These are phyloP conservation scores for Habropoda laboriosa DNA, from an alignment of 1,140 invertebrate genomes.

Conservation along the genomic window DNA sequence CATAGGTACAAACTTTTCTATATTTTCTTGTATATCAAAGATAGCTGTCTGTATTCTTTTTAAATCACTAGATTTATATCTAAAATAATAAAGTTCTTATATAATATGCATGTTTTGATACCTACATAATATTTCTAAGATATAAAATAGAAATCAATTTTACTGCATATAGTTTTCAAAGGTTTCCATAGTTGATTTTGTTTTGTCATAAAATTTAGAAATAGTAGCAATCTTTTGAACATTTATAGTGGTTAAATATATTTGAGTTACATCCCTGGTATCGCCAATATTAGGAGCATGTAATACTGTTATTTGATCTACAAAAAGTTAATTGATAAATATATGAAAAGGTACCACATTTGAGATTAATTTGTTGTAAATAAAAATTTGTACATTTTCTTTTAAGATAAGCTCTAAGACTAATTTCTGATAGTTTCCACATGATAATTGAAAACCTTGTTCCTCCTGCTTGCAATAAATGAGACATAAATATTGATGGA, in stretches of 20 bases:
- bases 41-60: conserved; percentile 39
- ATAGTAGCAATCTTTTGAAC: conserved; percentile 25
- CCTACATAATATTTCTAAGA: neutral
- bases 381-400: conserved; percentile 47
- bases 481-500: conserved; percentile 66
- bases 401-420: conserved; percentile 60
- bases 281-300: conserved; percentile 6
- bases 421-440: conserved; percentile 71
- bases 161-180: conserved; percentile 43
- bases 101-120: conserved; percentile 36
- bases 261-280: conserved; percentile 4
- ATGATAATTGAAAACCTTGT: conserved; percentile 69
- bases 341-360: neutral
- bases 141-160: conserved; percentile 9
- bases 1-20: conserved; percentile 42
- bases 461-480: conserved; percentile 69
- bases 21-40: conserved; percentile 57
- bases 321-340: conserved; percentile 2
- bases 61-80: conserved; percentile 16
- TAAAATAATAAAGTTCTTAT: conserved; percentile 51
- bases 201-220: conserved; percentile 1
- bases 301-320: conserved; percentile 35
- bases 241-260: conserved; percentile 41
- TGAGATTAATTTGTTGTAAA: neutral
- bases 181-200: conserved; percentile 28